phyloP scores from a whole-genome alignment of 2,797 vertebrate species.

The Selene dorsalis region DNA sequence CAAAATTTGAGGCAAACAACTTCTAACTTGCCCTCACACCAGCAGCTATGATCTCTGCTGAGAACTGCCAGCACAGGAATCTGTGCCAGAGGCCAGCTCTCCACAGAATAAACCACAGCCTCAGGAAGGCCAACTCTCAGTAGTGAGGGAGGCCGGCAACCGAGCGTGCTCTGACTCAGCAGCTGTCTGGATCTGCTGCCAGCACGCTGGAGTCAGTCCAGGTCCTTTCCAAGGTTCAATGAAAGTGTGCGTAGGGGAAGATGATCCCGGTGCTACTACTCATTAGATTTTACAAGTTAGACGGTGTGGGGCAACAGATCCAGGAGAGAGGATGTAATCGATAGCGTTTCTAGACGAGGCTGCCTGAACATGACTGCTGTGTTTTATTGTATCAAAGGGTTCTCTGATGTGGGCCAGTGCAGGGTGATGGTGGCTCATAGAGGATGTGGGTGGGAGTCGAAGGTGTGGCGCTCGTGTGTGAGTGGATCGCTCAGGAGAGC shows the following conservation, averaged over 20 bases:
- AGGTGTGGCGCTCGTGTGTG: conserved; percentile 7
- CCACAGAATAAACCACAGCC: conserved; percentile 30
- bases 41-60: conserved; percentile 29
- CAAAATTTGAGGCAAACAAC: conserved; percentile 2
- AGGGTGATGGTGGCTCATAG: conserved; percentile 6
- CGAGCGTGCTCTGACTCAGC: conserved; percentile 68
- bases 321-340: conserved; percentile 9
- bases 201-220: conserved; percentile 57
- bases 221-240: conserved; percentile 39
- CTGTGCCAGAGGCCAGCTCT: conserved; percentile 14
- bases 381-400: neutral
- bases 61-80: conserved; percentile 33
- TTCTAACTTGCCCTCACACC: conserved; percentile 32
- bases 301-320: conserved; percentile 33
- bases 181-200: conserved; percentile 59
- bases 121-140: conserved; percentile 25
- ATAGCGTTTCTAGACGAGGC: conserved; percentile 2
- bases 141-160: conserved; percentile 30
- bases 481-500: neutral
- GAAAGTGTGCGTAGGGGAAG: conserved; percentile 42
- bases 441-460: conserved; percentile 3
- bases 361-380: conserved; percentile 1
- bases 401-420: conserved; percentile 27
- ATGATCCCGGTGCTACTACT: conserved; percentile 54
- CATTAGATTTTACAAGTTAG: conserved; percentile 21